Evolutionary conservation across 2,797 vertebrate species (phyloP).

Genomic region (Brachymystax lenok): DNA sequence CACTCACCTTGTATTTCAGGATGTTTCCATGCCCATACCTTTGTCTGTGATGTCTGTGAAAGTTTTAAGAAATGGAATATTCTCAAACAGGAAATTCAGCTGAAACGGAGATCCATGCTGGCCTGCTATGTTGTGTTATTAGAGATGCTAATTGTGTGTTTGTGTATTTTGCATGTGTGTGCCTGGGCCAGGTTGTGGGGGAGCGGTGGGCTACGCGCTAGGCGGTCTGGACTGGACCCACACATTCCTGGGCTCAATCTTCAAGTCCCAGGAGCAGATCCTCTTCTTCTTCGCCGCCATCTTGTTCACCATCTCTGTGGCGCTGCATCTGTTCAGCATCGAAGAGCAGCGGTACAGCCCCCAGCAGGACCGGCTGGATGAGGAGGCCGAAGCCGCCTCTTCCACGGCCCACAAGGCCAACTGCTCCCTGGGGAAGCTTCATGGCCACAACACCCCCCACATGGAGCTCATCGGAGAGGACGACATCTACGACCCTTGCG

Average conservation of each 20-base stretch:
- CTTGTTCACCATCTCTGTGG: conserved; percentile 86
- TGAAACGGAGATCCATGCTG: too few species aligned
- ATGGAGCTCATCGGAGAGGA: conserved; percentile 80
- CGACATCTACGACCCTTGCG: conserved; percentile 72
- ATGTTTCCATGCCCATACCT: too few species aligned
- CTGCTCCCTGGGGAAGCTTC: neutral
- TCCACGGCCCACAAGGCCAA: conserved; percentile 56
- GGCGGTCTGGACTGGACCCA: conserved; percentile 96
- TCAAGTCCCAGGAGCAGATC: conserved; percentile 95
- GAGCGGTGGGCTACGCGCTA: conserved; percentile 93
- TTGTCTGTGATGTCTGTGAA: too few species aligned
- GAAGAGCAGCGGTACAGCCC: conserved; percentile 90
- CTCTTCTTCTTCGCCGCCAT: conserved; percentile 93
- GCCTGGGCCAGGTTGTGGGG: conserved; percentile 84
- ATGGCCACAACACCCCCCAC: conserved; percentile 59
- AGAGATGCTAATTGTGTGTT: neutral
- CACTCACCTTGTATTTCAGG: neutral
- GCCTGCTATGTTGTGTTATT: too few species aligned
- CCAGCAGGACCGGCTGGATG: conserved; percentile 81
- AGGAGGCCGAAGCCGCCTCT: conserved; percentile 65
- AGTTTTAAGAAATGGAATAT: too few species aligned
- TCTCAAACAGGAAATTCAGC: too few species aligned
- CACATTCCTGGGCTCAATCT: conserved; percentile 86
- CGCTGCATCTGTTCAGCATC: conserved; percentile 91
- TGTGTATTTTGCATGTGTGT: neutral